Evolutionary conservation across 2,888 invertebrate species (phyloP).

Genomic region (Dascillus cervinus): DNA sequence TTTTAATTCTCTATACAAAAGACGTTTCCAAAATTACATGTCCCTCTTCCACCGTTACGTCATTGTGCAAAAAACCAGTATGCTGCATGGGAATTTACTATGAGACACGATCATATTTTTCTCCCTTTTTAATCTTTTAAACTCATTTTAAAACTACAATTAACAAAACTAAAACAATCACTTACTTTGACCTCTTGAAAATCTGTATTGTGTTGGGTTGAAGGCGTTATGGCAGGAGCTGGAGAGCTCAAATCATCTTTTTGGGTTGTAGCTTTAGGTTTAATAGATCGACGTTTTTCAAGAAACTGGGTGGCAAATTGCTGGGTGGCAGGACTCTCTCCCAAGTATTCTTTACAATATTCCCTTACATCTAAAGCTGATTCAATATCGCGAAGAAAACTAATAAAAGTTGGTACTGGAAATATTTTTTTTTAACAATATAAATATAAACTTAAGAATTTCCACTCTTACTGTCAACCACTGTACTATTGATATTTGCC

Average conservation of each 20-base stretch:
- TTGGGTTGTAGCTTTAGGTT: constrained; percentile 63
- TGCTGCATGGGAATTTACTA: too few relatives aligned
- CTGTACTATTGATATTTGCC: constrained; percentile 54
- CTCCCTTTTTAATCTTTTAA: too few relatives aligned
- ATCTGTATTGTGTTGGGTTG: constrained; percentile 49
- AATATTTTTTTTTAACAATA: constrained; percentile 7
- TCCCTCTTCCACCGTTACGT: too few relatives aligned
- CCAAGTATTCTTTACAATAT: constrained; percentile 85
- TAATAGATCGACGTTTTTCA: constrained; percentile 75
- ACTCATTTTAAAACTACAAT: too few relatives aligned
- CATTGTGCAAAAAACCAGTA: too few relatives aligned
- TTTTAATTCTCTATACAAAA: too few relatives aligned
- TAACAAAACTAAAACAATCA: background rate
- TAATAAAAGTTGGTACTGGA: constrained; percentile 86
- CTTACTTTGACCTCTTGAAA: constrained; percentile 75
- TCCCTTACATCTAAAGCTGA: constrained; percentile 92
- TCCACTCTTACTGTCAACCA: constrained; percentile 88
- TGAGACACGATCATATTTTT: too few relatives aligned
- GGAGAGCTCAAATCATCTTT: constrained; percentile 89
- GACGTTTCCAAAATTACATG: too few relatives aligned
- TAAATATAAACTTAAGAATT: constrained; percentile 16
- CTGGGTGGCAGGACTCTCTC: constrained; percentile 75
- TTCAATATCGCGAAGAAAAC: constrained; percentile 87
- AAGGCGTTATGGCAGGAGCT: constrained; percentile 80
- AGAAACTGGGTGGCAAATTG: constrained; percentile 89